Evolutionary conservation across 2,888 invertebrate species (phyloP).

Genomic region (Campoletis raptor): DNA sequence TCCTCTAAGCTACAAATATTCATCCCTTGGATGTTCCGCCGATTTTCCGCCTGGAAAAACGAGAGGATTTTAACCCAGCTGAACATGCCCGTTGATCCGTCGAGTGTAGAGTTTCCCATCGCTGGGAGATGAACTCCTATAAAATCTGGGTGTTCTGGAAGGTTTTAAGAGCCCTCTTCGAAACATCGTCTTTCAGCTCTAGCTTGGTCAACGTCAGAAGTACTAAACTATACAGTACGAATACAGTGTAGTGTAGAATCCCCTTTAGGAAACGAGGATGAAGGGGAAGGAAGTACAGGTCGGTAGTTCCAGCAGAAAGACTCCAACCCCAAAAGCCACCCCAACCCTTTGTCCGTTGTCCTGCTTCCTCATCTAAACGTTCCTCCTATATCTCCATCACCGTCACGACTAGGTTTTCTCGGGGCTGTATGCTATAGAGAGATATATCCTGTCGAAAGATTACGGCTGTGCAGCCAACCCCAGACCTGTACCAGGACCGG

Average conservation of each 20-base stretch:
- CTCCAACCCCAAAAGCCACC: conserved; percentile 50
- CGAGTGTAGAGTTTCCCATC: conserved; percentile 74
- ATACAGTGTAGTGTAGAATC: conserved; percentile 37
- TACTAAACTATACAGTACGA: conserved; percentile 40
- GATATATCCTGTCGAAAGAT: conserved; percentile 69
- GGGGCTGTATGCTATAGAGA: conserved; percentile 51
- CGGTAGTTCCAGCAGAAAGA: conserved; percentile 55
- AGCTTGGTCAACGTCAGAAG: conserved; percentile 55
- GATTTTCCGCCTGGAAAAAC: conserved; percentile 73
- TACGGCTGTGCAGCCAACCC: conserved; percentile 68
- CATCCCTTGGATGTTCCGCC: conserved; percentile 50
- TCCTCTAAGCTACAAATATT: neutral
- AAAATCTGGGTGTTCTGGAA: conserved; percentile 77
- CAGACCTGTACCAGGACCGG: conserved; percentile 46
- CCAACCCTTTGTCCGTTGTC: conserved; percentile 50
- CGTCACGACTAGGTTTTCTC: conserved; percentile 64
- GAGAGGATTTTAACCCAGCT: conserved; percentile 33
- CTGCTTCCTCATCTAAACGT: conserved; percentile 53
- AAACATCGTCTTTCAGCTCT: conserved; percentile 52
- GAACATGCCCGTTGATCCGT: conserved; percentile 56
- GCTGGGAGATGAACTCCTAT: conserved; percentile 80
- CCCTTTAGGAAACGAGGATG: conserved; percentile 46
- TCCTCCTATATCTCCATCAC: conserved; percentile 57
- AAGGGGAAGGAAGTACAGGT: conserved; percentile 44
- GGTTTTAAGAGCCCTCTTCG: conserved; percentile 73